phyloP scores from a whole-genome alignment of 2,797 vertebrate genomes.

The Coreius guichenoti region DNA sequence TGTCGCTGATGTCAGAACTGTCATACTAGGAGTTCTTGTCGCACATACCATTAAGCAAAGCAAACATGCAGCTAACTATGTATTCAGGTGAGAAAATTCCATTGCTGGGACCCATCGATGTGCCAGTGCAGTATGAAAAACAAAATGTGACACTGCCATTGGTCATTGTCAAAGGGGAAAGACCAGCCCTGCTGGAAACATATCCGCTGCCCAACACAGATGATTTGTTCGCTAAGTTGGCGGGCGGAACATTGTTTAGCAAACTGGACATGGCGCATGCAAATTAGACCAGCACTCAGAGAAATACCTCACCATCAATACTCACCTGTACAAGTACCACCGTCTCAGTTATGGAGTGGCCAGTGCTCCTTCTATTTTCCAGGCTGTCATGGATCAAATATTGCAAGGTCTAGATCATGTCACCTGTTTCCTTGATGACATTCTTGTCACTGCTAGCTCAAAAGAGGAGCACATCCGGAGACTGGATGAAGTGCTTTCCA shows the following conservation, averaged over 20 bases:
- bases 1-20: too few species aligned
- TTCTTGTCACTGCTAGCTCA: slow-evolving; percentile 23
- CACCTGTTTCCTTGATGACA: slow-evolving; percentile 49
- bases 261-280: neutral
- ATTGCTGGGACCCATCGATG: neutral
- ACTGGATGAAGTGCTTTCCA: slow-evolving; percentile 35
- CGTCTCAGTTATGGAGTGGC: slow-evolving; percentile 15
- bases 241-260: neutral
- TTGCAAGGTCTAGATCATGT: slow-evolving; percentile 31
- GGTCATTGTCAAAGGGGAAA: neutral
- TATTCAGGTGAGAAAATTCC: neutral
- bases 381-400: slow-evolving; percentile 43
- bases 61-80: neutral
- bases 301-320: slow-evolving; percentile 42
- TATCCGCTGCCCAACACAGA: neutral
- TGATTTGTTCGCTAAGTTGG: neutral
- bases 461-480: slow-evolving; percentile 26
- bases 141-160: neutral
- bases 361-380: slow-evolving; percentile 40
- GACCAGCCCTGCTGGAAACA: neutral
- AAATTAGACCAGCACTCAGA: neutral
- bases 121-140: neutral
- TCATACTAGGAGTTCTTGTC: neutral
- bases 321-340: slow-evolving; percentile 33
- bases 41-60: neutral